Conservation (phyloP, 1,140 invertebrate genomes). For the Bombus sylvicola region DNA sequence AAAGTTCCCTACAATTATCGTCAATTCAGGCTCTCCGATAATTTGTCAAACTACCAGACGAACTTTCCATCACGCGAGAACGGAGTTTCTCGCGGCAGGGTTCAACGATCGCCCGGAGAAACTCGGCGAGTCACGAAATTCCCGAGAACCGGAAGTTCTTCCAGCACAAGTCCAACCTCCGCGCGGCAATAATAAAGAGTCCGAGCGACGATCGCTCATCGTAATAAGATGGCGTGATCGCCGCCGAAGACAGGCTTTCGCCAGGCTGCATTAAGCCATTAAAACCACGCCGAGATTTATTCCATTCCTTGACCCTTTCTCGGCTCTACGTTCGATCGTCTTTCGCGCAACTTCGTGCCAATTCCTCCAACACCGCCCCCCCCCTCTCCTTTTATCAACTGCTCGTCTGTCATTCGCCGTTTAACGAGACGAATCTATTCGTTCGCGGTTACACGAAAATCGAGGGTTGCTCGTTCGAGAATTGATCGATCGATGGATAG, state of each 20-base stretch:
- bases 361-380: background rate
- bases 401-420: background rate
- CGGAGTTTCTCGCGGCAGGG: background rate
- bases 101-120: background rate
- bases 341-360: background rate
- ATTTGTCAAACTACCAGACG: no score
- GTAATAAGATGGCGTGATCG: conserved; percentile 18
- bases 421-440: background rate
- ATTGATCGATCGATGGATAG: background rate
- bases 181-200: conserved; percentile 3
- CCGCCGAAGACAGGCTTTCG: no score
- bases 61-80: no score
- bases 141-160: background rate
- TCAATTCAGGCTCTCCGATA: no score
- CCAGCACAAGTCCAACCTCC: background rate
- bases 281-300: background rate
- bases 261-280: conserved; percentile 13
- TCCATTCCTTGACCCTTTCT: background rate
- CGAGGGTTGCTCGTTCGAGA: background rate
- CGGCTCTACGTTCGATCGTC: background rate
- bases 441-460: background rate
- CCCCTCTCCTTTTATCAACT: background rate
- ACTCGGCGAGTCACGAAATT: conserved; percentile 10
- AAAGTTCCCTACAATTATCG: no score
- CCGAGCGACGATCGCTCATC: conserved; percentile 2